A percentile compares a stretch with the other conserved stretches of the same genome.
Conservation (phyloP, 2,797 vertebrate species). For the Nothura maculosa region DNA sequence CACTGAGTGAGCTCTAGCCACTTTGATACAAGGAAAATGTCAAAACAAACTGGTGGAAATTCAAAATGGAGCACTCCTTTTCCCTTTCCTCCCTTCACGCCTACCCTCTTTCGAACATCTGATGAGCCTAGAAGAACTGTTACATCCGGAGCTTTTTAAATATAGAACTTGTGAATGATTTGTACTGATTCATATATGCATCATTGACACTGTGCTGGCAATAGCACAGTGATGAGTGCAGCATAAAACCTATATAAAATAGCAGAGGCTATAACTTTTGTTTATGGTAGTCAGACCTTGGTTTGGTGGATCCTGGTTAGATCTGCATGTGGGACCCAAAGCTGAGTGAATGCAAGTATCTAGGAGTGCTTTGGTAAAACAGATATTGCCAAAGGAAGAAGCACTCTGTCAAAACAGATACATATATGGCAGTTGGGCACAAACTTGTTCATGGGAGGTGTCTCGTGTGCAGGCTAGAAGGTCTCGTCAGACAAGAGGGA, state of each 20-base stretch:
- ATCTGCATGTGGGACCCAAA: background rate
- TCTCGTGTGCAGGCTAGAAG: background rate
- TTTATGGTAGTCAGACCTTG: constrained; percentile 68
- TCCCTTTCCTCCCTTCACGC: constrained; percentile 70
- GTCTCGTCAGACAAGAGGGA: background rate
- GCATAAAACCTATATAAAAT: constrained; percentile 63
- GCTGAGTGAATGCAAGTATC: background rate
- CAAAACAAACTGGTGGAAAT: constrained; percentile 74
- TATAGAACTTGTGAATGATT: constrained; percentile 76
- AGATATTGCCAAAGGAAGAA: background rate
- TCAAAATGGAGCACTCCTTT: constrained; percentile 71
- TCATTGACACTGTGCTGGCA: constrained; percentile 72
- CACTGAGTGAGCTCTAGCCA: constrained; percentile 72
- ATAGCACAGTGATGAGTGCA: constrained; percentile 54
- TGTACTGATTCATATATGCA: constrained; percentile 76
- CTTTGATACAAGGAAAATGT: constrained; percentile 75
- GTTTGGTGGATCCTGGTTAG: background rate
- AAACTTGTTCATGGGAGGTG: background rate
- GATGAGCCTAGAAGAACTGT: constrained; percentile 76
- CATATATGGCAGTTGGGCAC: background rate
- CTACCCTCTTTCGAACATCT: constrained; percentile 78
- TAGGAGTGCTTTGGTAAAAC: constrained; percentile 16
- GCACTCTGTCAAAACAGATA: background rate
- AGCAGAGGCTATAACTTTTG: constrained; percentile 63
- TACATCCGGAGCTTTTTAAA: constrained; percentile 76